Base-by-base conservation (phyloP, 2,888 invertebrate species). In the Macrophya alboannulata region DNA sequence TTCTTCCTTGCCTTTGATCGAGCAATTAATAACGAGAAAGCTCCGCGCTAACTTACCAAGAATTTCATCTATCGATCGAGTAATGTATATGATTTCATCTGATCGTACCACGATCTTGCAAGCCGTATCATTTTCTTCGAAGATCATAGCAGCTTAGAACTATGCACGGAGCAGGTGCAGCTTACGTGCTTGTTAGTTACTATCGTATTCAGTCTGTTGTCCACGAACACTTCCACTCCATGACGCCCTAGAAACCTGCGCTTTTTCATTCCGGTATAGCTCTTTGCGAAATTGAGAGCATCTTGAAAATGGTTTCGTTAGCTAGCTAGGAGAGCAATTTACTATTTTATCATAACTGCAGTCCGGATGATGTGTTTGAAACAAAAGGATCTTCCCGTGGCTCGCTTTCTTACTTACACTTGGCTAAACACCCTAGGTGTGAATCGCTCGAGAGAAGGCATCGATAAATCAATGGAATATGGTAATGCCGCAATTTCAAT, bases 381-480 rank as follows among this genome's bases (percentile, higher is more conserved):
- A 59, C n/a, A 43, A 59, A 62, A 59, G n/a, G 21, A 31, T 81
- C 43, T 59, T 43, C 31, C 37, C 43, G 15, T 43, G 59, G 31
- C 48, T 48, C 48, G 68, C 9, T 83, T 48, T 83, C 83, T 83
- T 83, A 83, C 83, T 83, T 71, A 83, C 83, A 83, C 83, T 83
- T 21, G 68, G 48, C 68, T 68, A 83, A 83, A 71, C 83, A 83
- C 68, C 31, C 68, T 48, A 15, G 68, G 83, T 51, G 83, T 48
- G 83, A 83, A 48, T 83, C 68, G 83, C 51, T 45, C 83, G 86
- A 87, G 86, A 86, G 88, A 89, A 91, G 90, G 90, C 91, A 91
- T 90, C 92, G 92, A 93, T 93, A 92, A 93, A 93, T 92, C 92
- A 93, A 92, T 92, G 91, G 91, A 92, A 91, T 92, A 93, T 92